These are phyloP conservation scores for Patiria miniata DNA, from an alignment of 35 echinoderm and acorn worm genomes.

Conservation along the genomic window DNA sequence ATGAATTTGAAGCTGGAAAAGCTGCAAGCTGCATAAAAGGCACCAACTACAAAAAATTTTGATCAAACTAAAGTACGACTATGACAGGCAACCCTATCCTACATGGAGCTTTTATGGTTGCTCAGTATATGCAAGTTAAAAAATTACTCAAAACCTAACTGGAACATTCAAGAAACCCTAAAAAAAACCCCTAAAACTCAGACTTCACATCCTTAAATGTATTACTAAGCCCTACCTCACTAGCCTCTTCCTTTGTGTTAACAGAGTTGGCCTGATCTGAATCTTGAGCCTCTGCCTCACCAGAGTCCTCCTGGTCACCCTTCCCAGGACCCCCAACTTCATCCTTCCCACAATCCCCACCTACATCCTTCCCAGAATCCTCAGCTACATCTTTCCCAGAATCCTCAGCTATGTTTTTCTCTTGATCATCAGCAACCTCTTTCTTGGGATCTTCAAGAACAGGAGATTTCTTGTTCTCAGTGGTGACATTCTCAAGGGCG, in stretches of 20 bases:
- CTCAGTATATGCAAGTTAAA: too few relatives aligned
- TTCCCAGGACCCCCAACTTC: neutral
- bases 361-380: slow-evolving; percentile 1
- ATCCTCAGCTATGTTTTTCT: neutral
- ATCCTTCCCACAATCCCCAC: neutral
- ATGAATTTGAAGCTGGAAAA: neutral
- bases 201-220: too few relatives aligned
- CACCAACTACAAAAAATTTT: too few relatives aligned
- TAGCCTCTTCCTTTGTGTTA: neutral
- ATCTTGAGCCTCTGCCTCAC: neutral
- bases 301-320: neutral
- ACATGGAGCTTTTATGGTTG: too few relatives aligned
- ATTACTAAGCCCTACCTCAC: slow-evolving; percentile 22
- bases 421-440: neutral
- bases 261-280: neutral
- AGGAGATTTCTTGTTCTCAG: neutral
- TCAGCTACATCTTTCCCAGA: neutral
- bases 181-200: too few relatives aligned
- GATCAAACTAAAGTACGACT: too few relatives aligned
- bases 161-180: too few relatives aligned
- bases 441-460: neutral
- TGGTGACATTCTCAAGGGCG: neutral
- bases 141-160: too few relatives aligned
- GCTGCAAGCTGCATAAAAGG: neutral
- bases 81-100: too few relatives aligned